A percentile compares a stretch with the other conserved stretches of the same genome.
These are phyloP conservation scores for Sebastes fasciatus DNA, from an alignment of 2,113 vertebrate species.

Conservation along the genomic window DNA sequence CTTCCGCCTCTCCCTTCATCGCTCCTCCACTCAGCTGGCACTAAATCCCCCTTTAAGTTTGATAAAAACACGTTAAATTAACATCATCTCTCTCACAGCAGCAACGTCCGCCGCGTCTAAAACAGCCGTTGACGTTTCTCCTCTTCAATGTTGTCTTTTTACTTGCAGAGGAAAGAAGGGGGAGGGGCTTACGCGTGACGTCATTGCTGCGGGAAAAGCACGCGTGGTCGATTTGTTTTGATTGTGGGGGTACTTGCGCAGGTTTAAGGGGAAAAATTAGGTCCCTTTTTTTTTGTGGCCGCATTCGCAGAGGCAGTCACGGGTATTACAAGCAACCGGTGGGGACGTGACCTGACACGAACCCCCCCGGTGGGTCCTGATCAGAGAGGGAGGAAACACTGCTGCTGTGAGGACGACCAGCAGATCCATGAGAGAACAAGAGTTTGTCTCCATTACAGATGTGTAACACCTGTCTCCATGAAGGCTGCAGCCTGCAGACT, in stretches of 20 bases:
- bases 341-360: constrained; percentile 37
- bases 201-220: constrained; percentile 85
- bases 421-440: constrained; percentile 9
- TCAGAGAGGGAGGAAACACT: constrained; percentile 19
- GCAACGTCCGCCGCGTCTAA: too few species aligned
- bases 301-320: neutral
- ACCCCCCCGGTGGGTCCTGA: constrained; percentile 13
- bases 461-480: neutral
- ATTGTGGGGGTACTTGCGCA: constrained; percentile 66
- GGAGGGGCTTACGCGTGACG: constrained; percentile 78
- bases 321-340: neutral
- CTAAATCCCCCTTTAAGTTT: constrained; percentile 5
- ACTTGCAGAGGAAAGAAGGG: constrained; percentile 59
- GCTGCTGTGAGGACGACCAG: constrained; percentile 7
- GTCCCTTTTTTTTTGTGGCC: neutral
- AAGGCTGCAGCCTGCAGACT: constrained; percentile 19
- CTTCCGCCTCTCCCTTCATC: constrained; percentile 86
- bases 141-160: constrained; percentile 61
- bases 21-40: constrained; percentile 65
- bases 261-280: neutral
- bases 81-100: neutral
- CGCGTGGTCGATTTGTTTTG: constrained; percentile 87
- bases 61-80: neutral
- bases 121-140: constrained; percentile 34
- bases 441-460: constrained; percentile 14